Percentiles rank a stretch among this genome's conserved stretches.
phyloP scores from a whole-genome alignment of 2,888 invertebrate genomes.

The Iphiclides podalirius region DNA sequence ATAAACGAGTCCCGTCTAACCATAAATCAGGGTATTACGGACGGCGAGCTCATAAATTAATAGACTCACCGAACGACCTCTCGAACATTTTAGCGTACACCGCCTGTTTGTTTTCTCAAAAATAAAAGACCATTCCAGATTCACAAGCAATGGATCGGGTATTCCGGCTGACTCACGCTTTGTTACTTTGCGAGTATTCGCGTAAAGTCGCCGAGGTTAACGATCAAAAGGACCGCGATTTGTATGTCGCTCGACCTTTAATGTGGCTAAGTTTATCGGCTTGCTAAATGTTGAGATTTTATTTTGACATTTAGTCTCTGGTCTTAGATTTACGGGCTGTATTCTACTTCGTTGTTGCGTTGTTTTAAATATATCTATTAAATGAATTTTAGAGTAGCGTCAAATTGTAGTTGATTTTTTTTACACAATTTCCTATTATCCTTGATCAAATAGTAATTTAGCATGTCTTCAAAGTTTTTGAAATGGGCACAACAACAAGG shows the following conservation, averaged over 20 bases:
- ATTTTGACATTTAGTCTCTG: not conserved
- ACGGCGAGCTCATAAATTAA: slow-evolving; percentile 41
- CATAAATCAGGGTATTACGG: slow-evolving; percentile 58
- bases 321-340: not conserved
- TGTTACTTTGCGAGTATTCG: slow-evolving; percentile 39
- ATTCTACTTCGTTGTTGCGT: slow-evolving; percentile 37
- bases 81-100: slow-evolving; percentile 35
- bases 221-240: slow-evolving; percentile 43
- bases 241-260: slow-evolving; percentile 49
- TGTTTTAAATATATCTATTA: not conserved
- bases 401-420: too few relatives aligned
- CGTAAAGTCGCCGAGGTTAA: slow-evolving; percentile 41
- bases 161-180: slow-evolving; percentile 21
- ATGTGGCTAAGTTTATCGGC: slow-evolving; percentile 33
- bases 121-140: slow-evolving; percentile 19
- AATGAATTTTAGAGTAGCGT: too few relatives aligned
- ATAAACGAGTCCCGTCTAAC: slow-evolving; percentile 62
- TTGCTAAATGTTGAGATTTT: slow-evolving; percentile 33
- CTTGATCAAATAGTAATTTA: too few relatives aligned
- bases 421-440: too few relatives aligned
- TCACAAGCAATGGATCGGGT: slow-evolving; percentile 25
- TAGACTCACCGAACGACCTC: slow-evolving; percentile 34
- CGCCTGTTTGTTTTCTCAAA: slow-evolving; percentile 25
- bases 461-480: too few relatives aligned
- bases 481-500: too few relatives aligned